Percentiles rank a stretch among this genome's conserved stretches.
Conservation (phyloP, 2,888 invertebrate species). For the Acronicta psi region DNA sequence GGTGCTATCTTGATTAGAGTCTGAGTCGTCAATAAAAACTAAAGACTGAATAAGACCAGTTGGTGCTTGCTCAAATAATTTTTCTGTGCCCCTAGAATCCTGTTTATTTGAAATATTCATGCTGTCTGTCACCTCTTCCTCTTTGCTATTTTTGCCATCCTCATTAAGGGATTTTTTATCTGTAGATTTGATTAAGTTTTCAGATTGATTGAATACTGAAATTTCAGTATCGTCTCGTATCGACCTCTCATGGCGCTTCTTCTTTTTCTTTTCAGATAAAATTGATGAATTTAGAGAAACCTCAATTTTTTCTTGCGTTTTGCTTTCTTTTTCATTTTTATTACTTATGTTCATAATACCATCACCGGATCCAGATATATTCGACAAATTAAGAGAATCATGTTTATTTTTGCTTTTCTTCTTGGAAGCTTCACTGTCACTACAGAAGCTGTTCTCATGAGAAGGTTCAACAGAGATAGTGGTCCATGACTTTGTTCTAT, state of each 20-base stretch:
- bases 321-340: slow-evolving; percentile 10
- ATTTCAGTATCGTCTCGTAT: slow-evolving; percentile 16
- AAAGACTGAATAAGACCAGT: slow-evolving; percentile 61
- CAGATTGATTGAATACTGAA: slow-evolving; percentile 16
- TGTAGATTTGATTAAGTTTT: slow-evolving; percentile 14
- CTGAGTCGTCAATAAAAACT: slow-evolving; percentile 76
- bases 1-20: slow-evolving; percentile 67
- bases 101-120: slow-evolving; percentile 15
- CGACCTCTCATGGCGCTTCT: slow-evolving; percentile 32
- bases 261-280: slow-evolving; percentile 46
- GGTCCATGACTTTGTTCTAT: slow-evolving; percentile 78
- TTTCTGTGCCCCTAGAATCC: slow-evolving; percentile 51
- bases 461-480: slow-evolving; percentile 51
- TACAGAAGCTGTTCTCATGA: slow-evolving; percentile 63
- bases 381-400: slow-evolving; percentile 33
- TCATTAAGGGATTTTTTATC: slow-evolving; percentile 6
- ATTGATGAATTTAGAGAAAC: slow-evolving; percentile 25
- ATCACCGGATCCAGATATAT: slow-evolving; percentile 46
- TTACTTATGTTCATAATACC: slow-evolving; percentile 28
- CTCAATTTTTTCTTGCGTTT: slow-evolving; percentile 9
- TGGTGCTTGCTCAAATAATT: slow-evolving; percentile 68
- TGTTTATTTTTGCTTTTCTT: slow-evolving; percentile 59
- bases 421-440: slow-evolving; percentile 70
- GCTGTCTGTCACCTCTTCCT: slow-evolving; percentile 6
- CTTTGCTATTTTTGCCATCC: slow-evolving; percentile 8